Evolutionary conservation across 2,113 vertebrate species (phyloP).

Genomic region (Sterrhoptilus dennistouni): DNA sequence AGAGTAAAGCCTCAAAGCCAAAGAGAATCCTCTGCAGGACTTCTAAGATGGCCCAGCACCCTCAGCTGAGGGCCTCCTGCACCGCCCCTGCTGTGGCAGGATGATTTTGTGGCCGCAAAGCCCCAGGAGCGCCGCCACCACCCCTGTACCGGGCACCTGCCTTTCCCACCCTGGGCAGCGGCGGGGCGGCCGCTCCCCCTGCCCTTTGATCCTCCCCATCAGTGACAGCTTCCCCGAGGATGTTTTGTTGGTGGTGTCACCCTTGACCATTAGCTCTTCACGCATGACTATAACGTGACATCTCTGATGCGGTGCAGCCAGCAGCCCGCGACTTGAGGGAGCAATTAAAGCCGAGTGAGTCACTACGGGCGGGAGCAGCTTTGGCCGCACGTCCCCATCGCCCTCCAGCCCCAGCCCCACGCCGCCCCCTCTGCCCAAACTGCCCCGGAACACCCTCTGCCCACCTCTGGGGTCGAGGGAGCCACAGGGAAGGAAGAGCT

Average conservation of each 20-base stretch:
- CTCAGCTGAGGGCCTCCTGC: too few species aligned
- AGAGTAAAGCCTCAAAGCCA: neutral
- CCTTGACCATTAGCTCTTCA: conserved; percentile 15
- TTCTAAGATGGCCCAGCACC: neutral
- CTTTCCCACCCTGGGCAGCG: neutral
- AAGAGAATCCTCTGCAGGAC: neutral
- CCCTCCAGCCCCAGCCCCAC: neutral
- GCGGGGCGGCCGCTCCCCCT: neutral
- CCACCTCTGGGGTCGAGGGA: fast-evolving
- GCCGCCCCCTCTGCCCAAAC: neutral
- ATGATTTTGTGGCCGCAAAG: neutral
- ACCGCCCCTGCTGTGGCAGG: neutral
- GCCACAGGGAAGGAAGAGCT: neutral
- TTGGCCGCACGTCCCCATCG: neutral
- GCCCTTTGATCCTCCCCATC: neutral
- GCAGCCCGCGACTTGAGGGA: neutral
- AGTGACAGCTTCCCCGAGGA: conserved; percentile 20
- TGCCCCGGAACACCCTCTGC: neutral
- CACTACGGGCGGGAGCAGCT: neutral
- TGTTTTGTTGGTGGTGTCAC: conserved; percentile 37
- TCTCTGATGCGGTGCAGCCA: neutral
- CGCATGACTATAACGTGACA: conserved; percentile 16
- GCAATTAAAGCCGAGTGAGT: conserved; percentile 6
- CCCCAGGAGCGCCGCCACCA: neutral
- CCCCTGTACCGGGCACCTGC: neutral